Conservation (phyloP, 2,113 vertebrate species). For the Gallinago media region DNA sequence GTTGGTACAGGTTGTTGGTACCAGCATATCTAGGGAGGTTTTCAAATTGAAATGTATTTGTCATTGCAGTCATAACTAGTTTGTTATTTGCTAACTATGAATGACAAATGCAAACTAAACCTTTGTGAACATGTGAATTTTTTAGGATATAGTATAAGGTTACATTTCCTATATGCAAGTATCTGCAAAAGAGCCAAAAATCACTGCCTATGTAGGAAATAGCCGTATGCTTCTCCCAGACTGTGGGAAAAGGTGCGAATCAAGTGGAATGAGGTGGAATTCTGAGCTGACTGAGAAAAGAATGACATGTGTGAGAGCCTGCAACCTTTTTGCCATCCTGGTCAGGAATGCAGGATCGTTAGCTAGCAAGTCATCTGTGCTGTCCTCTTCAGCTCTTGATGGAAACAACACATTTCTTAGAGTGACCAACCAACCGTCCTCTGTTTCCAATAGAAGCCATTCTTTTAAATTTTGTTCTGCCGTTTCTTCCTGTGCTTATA, state of each 20-base stretch:
- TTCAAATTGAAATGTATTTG: not conserved
- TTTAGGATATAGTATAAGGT: not conserved
- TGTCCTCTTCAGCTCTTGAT: not conserved
- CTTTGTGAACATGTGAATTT: not conserved
- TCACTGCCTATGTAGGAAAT: not conserved
- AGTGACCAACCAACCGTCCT: not conserved
- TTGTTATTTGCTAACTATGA: not conserved
- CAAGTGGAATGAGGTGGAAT: not conserved
- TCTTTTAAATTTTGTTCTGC: not conserved
- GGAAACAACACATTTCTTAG: conserved; percentile 44
- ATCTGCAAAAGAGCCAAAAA: not conserved
- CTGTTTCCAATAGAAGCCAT: not conserved
- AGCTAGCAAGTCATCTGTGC: not conserved
- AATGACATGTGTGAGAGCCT: not conserved
- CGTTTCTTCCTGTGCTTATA: not conserved
- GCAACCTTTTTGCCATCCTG: not conserved
- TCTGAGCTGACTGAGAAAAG: not conserved
- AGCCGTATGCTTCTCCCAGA: not conserved
- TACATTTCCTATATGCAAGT: not conserved
- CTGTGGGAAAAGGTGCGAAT: not conserved
- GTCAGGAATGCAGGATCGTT: conserved; percentile 18
- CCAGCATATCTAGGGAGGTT: not conserved
- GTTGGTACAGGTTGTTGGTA: not conserved
- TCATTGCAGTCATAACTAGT: not conserved
- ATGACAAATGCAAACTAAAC: not conserved